Conservation (phyloP, 2,113 vertebrate species). For the Rhinoptilus africanus region DNA sequence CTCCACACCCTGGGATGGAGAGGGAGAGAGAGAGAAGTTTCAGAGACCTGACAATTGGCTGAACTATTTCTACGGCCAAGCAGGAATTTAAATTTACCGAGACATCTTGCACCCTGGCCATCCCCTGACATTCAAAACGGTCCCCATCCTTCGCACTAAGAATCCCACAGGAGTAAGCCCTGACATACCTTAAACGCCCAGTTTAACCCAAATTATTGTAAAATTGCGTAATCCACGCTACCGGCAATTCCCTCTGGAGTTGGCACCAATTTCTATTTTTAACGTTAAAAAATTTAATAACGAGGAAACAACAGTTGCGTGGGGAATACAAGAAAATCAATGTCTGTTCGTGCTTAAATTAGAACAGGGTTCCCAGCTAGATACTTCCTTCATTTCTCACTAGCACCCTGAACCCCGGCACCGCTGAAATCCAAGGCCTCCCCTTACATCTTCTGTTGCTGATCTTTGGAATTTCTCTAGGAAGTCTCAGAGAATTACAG, state of each 20-base stretch:
- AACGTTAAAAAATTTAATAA: background rate
- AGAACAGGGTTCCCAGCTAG: background rate
- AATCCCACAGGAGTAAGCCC: background rate
- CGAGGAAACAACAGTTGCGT: background rate
- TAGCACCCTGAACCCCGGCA: background rate
- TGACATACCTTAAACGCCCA: background rate
- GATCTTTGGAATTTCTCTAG: background rate
- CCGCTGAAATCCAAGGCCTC: background rate
- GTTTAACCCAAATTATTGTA: background rate
- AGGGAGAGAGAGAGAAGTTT: background rate
- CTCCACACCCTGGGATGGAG: background rate
- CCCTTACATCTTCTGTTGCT: background rate
- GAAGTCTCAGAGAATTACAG: background rate
- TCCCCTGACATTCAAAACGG: background rate
- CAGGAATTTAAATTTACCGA: background rate
- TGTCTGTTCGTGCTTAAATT: constrained; percentile 30
- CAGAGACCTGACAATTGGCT: background rate
- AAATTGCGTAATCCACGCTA: background rate
- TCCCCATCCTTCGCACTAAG: background rate
- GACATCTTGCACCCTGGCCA: background rate
- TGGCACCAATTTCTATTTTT: constrained; percentile 32
- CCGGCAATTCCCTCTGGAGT: background rate
- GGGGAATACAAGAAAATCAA: constrained; percentile 40
- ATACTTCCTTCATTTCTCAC: background rate
- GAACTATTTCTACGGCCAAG: background rate